These are phyloP conservation scores for Limnephilus lunatus DNA, from an alignment of 2,888 invertebrate species.

Conservation along the genomic window DNA sequence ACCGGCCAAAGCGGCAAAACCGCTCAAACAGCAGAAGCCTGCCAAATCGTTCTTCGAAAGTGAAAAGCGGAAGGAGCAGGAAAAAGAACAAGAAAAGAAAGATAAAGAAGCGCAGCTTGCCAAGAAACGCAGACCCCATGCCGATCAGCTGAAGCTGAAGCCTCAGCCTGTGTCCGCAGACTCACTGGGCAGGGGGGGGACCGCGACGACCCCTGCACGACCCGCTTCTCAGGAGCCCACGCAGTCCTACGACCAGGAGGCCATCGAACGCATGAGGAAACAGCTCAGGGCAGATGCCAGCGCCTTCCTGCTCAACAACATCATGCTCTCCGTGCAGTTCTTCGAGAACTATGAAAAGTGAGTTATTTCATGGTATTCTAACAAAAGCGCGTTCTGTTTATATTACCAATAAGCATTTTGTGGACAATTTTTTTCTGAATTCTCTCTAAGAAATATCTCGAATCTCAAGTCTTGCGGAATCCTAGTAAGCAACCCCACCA, in stretches of 20 bases:
- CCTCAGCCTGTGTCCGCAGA: not conserved
- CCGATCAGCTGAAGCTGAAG: constrained; percentile 70
- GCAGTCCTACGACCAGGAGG: constrained; percentile 75
- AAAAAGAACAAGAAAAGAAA: constrained; percentile 70
- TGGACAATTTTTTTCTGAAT: not conserved
- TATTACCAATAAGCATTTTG: too few species aligned
- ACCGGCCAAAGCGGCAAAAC: not conserved
- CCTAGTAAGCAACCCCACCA: too few species aligned
- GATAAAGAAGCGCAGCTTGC: not conserved
- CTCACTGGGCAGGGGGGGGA: not conserved
- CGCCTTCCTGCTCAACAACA: constrained; percentile 86
- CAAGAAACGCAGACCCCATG: constrained; percentile 7
- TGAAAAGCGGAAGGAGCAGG: constrained; percentile 72
- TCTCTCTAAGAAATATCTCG: too few species aligned
- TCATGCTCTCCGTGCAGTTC: constrained; percentile 86
- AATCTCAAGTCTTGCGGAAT: too few species aligned
- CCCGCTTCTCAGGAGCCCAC: constrained; percentile 69
- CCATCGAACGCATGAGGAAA: constrained; percentile 78
- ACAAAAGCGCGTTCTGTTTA: not conserved
- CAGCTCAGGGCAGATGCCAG: constrained; percentile 81
- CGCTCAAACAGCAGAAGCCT: constrained; percentile 64
- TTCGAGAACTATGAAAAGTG: constrained; percentile 88
- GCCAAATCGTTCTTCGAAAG: constrained; percentile 72
- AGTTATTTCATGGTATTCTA: constrained; percentile 67
- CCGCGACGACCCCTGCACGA: constrained; percentile 66